These are phyloP conservation scores for Litocranius walleri DNA, from an alignment of 2,113 vertebrate species.

Conservation along the genomic window DNA sequence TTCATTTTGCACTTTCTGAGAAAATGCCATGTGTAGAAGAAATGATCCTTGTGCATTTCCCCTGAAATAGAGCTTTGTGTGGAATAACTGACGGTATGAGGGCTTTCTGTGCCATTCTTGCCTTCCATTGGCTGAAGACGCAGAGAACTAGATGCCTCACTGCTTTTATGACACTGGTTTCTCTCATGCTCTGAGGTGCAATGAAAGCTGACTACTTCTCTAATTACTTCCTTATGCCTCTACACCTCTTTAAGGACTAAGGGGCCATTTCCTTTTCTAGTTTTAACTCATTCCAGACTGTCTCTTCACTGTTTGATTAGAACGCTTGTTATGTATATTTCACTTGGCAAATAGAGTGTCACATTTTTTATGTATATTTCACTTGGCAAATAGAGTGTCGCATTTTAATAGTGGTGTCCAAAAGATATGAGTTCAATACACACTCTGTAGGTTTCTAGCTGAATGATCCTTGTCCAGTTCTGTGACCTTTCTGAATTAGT, in stretches of 20 bases:
- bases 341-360: neutral
- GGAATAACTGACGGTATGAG: neutral
- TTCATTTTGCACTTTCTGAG: constrained; percentile 5
- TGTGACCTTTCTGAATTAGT: neutral
- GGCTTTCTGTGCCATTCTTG: neutral
- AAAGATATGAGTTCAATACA: neutral
- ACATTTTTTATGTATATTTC: neutral
- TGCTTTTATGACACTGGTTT: neutral
- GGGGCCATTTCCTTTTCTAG: neutral
- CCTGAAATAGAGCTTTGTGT: neutral
- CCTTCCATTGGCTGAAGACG: neutral
- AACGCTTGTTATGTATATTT: neutral
- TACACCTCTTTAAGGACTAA: constrained; percentile 10
- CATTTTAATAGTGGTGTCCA: neutral
- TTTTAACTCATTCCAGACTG: neutral
- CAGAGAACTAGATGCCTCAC: neutral
- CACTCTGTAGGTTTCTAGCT: neutral
- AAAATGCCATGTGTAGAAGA: neutral
- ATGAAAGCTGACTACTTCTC: neutral
- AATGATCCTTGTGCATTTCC: neutral
- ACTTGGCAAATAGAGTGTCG: neutral
- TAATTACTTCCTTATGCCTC: constrained; percentile 26
- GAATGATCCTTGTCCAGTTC: neutral
- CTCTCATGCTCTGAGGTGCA: neutral
- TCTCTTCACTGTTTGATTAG: neutral